These are phyloP conservation scores for Drosophila tanythrix DNA, from an alignment of 2,888 invertebrate species.

Conservation along the genomic window DNA sequence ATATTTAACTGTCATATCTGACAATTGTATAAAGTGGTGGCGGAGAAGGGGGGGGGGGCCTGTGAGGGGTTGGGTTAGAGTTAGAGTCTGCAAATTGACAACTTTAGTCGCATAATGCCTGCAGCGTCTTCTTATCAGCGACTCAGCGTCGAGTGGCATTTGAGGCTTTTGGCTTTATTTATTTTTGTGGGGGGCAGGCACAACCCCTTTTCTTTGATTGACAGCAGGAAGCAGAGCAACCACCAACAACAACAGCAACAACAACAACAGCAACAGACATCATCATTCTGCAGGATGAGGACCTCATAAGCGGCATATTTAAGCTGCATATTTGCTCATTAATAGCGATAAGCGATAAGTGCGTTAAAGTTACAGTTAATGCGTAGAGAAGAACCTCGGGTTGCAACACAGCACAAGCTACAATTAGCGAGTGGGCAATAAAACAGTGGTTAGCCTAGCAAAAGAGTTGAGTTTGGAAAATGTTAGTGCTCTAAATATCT, in stretches of 20 bases:
- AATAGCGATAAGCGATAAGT: constrained; percentile 74
- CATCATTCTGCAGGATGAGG: constrained; percentile 40
- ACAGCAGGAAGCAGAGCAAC: constrained; percentile 57
- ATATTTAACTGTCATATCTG: constrained; percentile 79
- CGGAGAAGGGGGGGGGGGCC: background rate
- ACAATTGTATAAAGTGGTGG: constrained; percentile 51
- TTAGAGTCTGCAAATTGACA: constrained; percentile 31
- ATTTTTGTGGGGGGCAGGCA: constrained; percentile 5
- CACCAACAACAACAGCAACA: constrained; percentile 26
- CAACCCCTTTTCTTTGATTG: constrained; percentile 79
- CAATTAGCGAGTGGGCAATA: constrained; percentile 27
- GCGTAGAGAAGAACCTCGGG: constrained; percentile 26
- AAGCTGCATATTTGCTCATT: constrained; percentile 81
- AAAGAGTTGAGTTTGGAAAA: background rate
- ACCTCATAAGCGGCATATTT: constrained; percentile 48
- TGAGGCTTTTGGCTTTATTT: constrained; percentile 51
- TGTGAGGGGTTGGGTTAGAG: background rate
- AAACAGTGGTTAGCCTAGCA: constrained; percentile 18
- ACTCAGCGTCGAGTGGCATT: constrained; percentile 64
- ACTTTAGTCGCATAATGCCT: constrained; percentile 35
- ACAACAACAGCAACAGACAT: constrained; percentile 24
- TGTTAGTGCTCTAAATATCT: background rate
- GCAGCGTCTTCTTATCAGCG: constrained; percentile 70
- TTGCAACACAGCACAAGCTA: constrained; percentile 24
- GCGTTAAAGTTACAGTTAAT: constrained; percentile 77